Percentiles rank a stretch among this genome's conserved stretches.
Conservation (phyloP, 37 sponge, comb jelly and placozoan species). For the Axinella damicornis region DNA sequence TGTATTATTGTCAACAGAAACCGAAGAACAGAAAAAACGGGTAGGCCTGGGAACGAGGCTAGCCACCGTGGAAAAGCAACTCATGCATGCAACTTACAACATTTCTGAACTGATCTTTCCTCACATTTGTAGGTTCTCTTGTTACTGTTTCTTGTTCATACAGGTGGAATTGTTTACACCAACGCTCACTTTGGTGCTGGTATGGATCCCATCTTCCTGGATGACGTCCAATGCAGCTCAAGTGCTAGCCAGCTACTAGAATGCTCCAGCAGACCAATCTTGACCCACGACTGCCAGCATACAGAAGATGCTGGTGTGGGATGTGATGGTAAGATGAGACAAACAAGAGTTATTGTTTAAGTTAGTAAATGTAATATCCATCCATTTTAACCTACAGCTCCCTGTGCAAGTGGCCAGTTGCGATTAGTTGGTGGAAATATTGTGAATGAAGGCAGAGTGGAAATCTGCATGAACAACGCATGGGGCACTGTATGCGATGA, state of each 20-base stretch:
- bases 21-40: no score
- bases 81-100: no score
- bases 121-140: no score
- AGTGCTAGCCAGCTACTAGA: not conserved
- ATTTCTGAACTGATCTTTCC: no score
- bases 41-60: no score
- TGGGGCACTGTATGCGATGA: conserved; percentile 7
- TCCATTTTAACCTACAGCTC: no score
- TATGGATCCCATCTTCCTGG: conserved; percentile 10
- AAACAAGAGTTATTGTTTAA: not conserved
- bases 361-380: no score
- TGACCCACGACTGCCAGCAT: not conserved
- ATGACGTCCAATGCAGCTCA: conserved; percentile 4
- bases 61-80: no score
- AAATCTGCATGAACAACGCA: conserved; percentile 1
- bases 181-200: conserved; percentile 11
- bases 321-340: not conserved
- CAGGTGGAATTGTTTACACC: conserved; percentile 3
- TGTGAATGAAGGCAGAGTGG: not conserved
- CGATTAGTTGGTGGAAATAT: not conserved
- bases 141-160: no score
- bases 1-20: no score
- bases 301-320: conserved; percentile 12
- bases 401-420: not conserved
- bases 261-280: not conserved